phyloP scores from a whole-genome alignment of 2,797 vertebrate species.

The Ispidina picta region DNA sequence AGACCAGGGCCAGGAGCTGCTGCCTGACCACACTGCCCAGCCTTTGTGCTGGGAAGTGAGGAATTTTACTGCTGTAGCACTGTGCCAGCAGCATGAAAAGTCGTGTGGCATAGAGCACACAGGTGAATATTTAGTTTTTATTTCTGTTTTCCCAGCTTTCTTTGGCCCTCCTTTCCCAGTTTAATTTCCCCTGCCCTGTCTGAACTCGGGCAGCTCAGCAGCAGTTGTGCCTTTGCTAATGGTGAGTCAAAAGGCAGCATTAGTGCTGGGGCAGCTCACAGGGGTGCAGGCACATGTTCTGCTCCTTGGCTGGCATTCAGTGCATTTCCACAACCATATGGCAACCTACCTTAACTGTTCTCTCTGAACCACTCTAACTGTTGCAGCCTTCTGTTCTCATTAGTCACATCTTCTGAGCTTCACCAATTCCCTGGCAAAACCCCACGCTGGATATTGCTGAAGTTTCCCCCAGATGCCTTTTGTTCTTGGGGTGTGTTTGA shows the following conservation, averaged over 20 bases:
- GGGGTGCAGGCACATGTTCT: conserved; percentile 47
- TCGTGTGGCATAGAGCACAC: not conserved
- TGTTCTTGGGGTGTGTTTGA: conserved; percentile 47
- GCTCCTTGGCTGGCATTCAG: conserved; percentile 63
- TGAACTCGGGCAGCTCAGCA: conserved; percentile 21
- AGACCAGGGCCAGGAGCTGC: not conserved
- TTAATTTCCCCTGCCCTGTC: conserved; percentile 19
- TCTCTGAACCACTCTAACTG: conserved; percentile 62
- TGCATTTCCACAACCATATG: conserved; percentile 63
- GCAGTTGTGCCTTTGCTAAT: conserved; percentile 46
- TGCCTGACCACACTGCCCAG: not conserved
- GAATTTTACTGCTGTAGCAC: not conserved
- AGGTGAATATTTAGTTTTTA: not conserved
- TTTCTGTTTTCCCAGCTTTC: conserved; percentile 28
- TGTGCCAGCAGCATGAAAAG: not conserved
- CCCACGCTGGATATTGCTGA: conserved; percentile 44
- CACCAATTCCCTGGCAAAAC: conserved; percentile 39
- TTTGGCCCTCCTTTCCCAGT: conserved; percentile 10
- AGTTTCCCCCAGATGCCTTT: conserved; percentile 51
- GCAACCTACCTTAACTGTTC: conserved; percentile 47
- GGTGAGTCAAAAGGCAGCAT: conserved; percentile 61
- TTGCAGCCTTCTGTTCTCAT: conserved; percentile 67
- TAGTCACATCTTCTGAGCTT: conserved; percentile 59
- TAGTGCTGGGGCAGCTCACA: conserved; percentile 57
- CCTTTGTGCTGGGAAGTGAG: not conserved